phyloP scores from a whole-genome alignment of 2,113 vertebrate species.

The Columbina picui region DNA sequence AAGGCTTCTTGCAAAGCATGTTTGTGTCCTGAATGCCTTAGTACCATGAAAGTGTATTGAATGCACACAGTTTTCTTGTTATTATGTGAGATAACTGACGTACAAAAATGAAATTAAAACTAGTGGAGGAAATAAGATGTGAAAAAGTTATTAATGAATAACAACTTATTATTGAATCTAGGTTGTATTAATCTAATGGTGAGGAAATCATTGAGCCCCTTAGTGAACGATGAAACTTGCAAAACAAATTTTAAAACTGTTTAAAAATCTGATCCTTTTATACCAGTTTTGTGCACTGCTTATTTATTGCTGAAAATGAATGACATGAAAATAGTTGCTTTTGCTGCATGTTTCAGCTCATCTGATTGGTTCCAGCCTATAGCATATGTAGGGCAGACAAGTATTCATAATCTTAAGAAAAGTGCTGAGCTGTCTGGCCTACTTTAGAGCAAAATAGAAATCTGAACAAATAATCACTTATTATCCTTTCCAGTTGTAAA shows the following conservation, averaged over 20 bases:
- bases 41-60: not conserved
- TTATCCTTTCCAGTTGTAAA: conserved; percentile 24
- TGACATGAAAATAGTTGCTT: not conserved
- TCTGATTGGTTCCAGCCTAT: conserved; percentile 16
- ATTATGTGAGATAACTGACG: not conserved
- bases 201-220: not conserved
- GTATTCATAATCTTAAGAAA: conserved; percentile 49
- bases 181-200: not conserved
- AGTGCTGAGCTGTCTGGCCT: conserved; percentile 62
- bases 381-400: conserved; percentile 64
- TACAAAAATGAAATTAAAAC: not conserved
- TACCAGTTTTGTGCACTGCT: not conserved
- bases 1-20: accelerated
- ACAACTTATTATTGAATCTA: not conserved
- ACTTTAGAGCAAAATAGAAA: conserved; percentile 28
- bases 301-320: not conserved
- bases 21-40: not conserved
- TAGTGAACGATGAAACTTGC: not conserved
- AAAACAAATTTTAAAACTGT: not conserved
- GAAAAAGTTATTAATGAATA: not conserved
- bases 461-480: conserved; percentile 34
- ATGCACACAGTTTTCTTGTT: not conserved
- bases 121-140: not conserved
- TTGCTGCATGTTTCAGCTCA: not conserved
- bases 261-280: not conserved